Evolutionary conservation across 2,113 vertebrate genomes (phyloP), one percentile per base, ranked within the genome.

Genomic region (Budorcas taxicolor): DNA sequence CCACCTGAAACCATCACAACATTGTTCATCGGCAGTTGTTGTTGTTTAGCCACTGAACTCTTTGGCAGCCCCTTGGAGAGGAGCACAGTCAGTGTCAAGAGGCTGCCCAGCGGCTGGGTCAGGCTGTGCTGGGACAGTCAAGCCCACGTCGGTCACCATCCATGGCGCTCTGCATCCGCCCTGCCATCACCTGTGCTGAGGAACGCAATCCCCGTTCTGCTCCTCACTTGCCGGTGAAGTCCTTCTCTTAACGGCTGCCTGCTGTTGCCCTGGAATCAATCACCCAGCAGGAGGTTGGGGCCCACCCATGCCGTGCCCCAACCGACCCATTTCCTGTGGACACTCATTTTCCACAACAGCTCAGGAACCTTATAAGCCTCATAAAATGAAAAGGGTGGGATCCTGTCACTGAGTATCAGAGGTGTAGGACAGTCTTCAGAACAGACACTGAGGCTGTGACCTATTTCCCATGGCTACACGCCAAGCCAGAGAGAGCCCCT

Each of bases 81-180:
- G 80, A n/a, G 45, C 12, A 23, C 62, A 58, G 58, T 31, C 50
- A 29, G 40, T 6, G 2, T 45, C 36, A 11, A 33, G 43, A 58
- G 50, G 43, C 11, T 23, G 17, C 80, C 53, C 45, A 6, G 27
- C 7, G 0, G 84, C 86, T 58, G 80, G 67, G 53, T 40, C 0
- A 1, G 80, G 13, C 21, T 11, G 21, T 0, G 0, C 23, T 5
- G 0, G 14, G 52, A 33, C 55, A 43, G 15, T 58, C 58, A 6
- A 33, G 71, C 43, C 71, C 52, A 9, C 5, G 0, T 1, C 1
- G 4, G 78, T n/a, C 1, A 1, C n/a, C 25, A 21, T 43, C n/a
- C 1, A 0, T 0, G 15, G 45, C 29, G 10, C 47, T 43, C 50
- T 6, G 1, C 0, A 0, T 64, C 45, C 6, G 5, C 43, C 1